These are phyloP conservation scores for Stegodyphus dumicola DNA, from an alignment of 1,140 invertebrate species.

Conservation along the genomic window DNA sequence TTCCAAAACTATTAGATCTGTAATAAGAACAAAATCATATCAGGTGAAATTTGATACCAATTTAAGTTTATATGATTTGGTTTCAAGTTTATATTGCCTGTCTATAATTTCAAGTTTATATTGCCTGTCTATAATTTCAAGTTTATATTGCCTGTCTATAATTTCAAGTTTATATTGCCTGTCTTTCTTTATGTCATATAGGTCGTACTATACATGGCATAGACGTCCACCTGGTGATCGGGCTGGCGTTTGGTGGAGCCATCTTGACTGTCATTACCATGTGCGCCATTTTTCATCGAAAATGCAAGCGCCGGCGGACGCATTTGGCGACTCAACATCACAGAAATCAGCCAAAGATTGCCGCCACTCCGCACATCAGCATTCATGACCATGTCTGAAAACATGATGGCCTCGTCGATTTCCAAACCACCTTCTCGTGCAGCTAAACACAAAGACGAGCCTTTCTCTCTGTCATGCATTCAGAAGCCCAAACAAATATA, in stretches of 20 bases:
- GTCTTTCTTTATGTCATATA: background rate
- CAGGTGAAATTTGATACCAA: too few species aligned
- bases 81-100: too few species aligned
- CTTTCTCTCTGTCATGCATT: background rate
- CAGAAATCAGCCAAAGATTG: constrained; percentile 69
- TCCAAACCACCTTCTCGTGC: constrained; percentile 6
- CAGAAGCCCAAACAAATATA: too few species aligned
- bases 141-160: too few species aligned
- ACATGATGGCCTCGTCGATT: too few species aligned
- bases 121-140: too few species aligned
- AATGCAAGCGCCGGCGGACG: constrained; percentile 67
- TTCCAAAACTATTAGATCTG: too few species aligned
- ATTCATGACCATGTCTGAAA: constrained; percentile 53
- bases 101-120: too few species aligned
- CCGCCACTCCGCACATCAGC: constrained; percentile 71
- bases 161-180: too few species aligned
- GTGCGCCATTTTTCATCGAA: constrained; percentile 66
- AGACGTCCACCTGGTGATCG: constrained; percentile 64
- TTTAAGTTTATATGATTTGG: too few species aligned
- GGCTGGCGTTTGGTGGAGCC: constrained; percentile 59
- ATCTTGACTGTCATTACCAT: constrained; percentile 63
- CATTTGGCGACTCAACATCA: constrained; percentile 55
- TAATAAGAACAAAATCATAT: too few species aligned
- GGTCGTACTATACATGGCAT: constrained; percentile 61
- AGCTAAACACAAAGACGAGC: constrained; percentile 26